Percentiles rank a stretch among this genome's conserved stretches.
Conservation (phyloP, 2,797 vertebrate genomes). For the Sparus aurata region DNA sequence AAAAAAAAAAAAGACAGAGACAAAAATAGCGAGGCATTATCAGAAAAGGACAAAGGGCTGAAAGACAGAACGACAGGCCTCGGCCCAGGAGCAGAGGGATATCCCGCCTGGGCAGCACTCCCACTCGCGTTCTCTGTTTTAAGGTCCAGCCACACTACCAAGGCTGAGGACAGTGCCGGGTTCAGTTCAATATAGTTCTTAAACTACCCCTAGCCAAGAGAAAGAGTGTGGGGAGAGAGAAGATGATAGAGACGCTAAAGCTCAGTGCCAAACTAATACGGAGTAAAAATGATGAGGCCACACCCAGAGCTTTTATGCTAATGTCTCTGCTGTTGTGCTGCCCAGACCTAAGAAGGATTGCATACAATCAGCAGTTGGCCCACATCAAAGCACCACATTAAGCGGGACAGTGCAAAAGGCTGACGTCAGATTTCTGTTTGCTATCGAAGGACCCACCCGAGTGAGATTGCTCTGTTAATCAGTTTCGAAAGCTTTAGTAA, state of each 20-base stretch:
- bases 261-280: conserved; percentile 46
- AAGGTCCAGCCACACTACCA: conserved; percentile 62
- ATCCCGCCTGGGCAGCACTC: conserved; percentile 63
- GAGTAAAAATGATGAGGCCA: conserved; percentile 47
- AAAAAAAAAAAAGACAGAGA: not conserved
- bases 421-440: conserved; percentile 66
- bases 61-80: conserved; percentile 42
- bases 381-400: conserved; percentile 33
- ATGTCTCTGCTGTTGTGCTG: conserved; percentile 56
- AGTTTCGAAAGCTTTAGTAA: conserved; percentile 28
- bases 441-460: conserved; percentile 36
- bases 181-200: conserved; percentile 52
- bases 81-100: conserved; percentile 53
- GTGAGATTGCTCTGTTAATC: conserved; percentile 24
- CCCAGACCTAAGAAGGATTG: conserved; percentile 55
- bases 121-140: conserved; percentile 55
- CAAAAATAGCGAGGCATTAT: conserved; percentile 29
- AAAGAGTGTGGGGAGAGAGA: conserved; percentile 41
- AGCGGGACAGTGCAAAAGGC: conserved; percentile 52
- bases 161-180: conserved; percentile 46
- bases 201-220: conserved; percentile 42
- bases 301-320: conserved; percentile 65
- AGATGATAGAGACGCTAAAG: conserved; percentile 60
- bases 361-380: conserved; percentile 74
- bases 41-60: conserved; percentile 39